These are phyloP conservation scores for Merodon equestris DNA, from an alignment of 2,888 invertebrate genomes.

Conservation along the genomic window DNA sequence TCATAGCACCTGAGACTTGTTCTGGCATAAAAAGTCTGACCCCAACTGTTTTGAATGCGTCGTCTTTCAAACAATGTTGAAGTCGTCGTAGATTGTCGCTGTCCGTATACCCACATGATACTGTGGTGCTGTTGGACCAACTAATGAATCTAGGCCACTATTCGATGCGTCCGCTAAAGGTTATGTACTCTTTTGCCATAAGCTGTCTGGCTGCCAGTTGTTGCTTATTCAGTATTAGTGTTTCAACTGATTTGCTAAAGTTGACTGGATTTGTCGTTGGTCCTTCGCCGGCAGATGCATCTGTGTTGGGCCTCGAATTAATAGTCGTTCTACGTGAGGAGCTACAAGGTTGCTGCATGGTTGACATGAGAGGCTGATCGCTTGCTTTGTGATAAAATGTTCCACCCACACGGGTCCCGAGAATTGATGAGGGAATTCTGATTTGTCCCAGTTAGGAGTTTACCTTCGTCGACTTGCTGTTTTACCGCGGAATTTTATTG, in stretches of 20 bases:
- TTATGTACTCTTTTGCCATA: constrained; percentile 14
- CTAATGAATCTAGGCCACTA: constrained; percentile 44
- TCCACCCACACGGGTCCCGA: too few species aligned
- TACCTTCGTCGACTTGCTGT: too few species aligned
- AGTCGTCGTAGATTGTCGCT: constrained; percentile 22
- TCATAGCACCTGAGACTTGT: constrained; percentile 6
- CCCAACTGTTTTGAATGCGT: constrained; percentile 24
- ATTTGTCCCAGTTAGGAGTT: too few species aligned
- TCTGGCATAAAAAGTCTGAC: not conserved
- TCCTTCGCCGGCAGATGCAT: not conserved
- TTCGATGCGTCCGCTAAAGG: constrained; percentile 38
- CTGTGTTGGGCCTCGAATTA: too few species aligned
- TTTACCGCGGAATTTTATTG: too few species aligned
- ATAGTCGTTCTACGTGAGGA: too few species aligned
- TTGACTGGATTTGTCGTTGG: not conserved
- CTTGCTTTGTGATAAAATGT: too few species aligned
- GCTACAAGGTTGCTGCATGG: too few species aligned
- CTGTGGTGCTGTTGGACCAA: constrained; percentile 21
- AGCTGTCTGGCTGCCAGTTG: constrained; percentile 17
- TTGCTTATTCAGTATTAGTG: not conserved
- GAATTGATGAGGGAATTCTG: not conserved
- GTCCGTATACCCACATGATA: constrained; percentile 13
- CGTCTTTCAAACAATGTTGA: constrained; percentile 25
- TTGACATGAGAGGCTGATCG: not conserved
- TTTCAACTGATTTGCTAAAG: not conserved